phyloP scores from a whole-genome alignment of 2,888 invertebrate genomes.

The Hedychridium roseum region DNA sequence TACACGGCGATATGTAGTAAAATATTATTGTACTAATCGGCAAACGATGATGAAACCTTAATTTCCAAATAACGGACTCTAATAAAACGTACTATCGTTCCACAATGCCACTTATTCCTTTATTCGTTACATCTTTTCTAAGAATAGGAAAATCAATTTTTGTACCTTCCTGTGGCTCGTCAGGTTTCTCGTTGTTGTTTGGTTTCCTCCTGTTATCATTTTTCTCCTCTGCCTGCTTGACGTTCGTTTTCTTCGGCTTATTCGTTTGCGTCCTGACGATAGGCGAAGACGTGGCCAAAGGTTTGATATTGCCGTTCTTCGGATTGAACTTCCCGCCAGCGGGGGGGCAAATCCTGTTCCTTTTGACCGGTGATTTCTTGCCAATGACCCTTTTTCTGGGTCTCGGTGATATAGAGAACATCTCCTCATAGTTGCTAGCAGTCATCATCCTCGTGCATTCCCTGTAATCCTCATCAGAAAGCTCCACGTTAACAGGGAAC shows the following conservation, averaged over 20 bases:
- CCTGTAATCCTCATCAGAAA: conserved; percentile 32
- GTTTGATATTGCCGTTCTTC: conserved; percentile 28
- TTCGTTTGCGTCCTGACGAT: conserved; percentile 19
- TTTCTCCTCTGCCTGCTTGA: conserved; percentile 5
- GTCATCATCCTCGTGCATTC: conserved; percentile 36
- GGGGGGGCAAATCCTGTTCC: conserved; percentile 13
- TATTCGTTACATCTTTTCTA: too few relatives aligned
- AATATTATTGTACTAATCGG: too few relatives aligned
- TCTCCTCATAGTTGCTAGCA: conserved; percentile 45
- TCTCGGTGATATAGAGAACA: conserved; percentile 46
- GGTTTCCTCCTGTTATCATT: conserved; percentile 12
- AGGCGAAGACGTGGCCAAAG: conserved; percentile 52
- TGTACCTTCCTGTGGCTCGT: conserved; percentile 1
- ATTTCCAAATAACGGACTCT: too few relatives aligned
- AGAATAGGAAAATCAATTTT: too few relatives aligned
- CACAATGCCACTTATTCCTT: too few relatives aligned
- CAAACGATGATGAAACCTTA: too few relatives aligned
- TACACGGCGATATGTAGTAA: conserved; percentile 3
- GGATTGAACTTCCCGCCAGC: neutral
- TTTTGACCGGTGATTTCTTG: conserved; percentile 25
- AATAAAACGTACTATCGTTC: too few relatives aligned
- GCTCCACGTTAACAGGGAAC: conserved; percentile 33
- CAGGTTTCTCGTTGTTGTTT: neutral
- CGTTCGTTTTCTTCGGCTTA: conserved; percentile 24
- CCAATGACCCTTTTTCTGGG: conserved; percentile 30